These are phyloP conservation scores for Oriolus oriolus DNA, from an alignment of 2,113 vertebrate genomes.

Conservation along the genomic window DNA sequence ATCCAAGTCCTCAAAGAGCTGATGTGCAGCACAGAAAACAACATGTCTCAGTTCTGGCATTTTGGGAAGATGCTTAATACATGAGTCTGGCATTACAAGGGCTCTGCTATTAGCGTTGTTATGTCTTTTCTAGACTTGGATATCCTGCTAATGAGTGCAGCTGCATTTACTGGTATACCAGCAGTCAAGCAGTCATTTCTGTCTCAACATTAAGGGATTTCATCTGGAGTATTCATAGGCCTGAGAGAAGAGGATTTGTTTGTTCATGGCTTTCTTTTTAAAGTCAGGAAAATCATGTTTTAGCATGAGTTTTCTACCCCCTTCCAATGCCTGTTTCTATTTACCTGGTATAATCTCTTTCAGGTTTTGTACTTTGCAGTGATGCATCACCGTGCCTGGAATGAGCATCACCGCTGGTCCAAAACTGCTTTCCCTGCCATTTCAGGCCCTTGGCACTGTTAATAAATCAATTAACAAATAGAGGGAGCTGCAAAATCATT, in stretches of 20 bases:
- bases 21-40: not conserved
- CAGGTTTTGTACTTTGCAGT: not conserved
- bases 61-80: not conserved
- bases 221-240: not conserved
- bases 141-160: not conserved
- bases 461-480: not conserved
- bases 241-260: not conserved
- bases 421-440: not conserved
- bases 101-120: not conserved
- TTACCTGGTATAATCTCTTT: not conserved
- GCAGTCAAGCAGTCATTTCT: not conserved
- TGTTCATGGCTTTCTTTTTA: not conserved
- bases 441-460: not conserved
- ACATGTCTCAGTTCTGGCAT: not conserved
- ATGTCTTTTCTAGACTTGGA: not conserved
- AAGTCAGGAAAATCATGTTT: not conserved
- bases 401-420: not conserved
- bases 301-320: not conserved
- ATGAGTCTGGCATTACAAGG: not conserved
- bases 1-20: not conserved
- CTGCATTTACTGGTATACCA: not conserved
- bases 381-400: not conserved
- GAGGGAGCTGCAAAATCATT: not conserved
- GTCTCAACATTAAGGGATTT: not conserved
- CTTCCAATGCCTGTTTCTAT: not conserved